Conservation (phyloP, 2,888 invertebrate species). For the Axea sp. region DNA sequence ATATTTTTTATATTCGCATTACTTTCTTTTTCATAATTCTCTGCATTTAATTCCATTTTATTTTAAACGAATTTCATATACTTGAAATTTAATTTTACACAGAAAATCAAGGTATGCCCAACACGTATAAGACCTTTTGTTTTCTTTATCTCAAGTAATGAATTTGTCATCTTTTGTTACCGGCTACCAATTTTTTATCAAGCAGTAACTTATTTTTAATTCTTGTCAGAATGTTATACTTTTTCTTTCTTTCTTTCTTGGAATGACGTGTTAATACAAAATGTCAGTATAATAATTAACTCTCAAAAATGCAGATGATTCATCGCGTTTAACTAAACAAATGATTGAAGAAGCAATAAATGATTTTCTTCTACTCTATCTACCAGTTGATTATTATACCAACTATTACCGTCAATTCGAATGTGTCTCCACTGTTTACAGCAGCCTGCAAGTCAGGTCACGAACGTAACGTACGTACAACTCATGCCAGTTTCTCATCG, state of each 20-base stretch:
- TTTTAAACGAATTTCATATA: not conserved
- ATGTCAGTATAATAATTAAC: constrained; percentile 7
- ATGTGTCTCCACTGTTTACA: constrained; percentile 44
- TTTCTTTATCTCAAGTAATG: constrained; percentile 16
- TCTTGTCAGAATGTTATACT: constrained; percentile 3
- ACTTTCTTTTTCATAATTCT: no score
- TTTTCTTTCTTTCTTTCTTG: constrained; percentile 6
- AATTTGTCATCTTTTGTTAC: constrained; percentile 33
- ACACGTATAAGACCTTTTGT: constrained; percentile 9
- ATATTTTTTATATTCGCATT: no score
- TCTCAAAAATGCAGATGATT: constrained; percentile 2
- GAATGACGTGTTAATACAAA: not conserved
- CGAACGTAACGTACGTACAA: constrained; percentile 49
- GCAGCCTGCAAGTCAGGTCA: constrained; percentile 49
- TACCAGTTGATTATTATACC: constrained; percentile 31
- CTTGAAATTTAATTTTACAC: not conserved
- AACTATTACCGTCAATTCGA: constrained; percentile 38
- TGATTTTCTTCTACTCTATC: constrained; percentile 9
- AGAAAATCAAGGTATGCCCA: not conserved
- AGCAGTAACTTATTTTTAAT: constrained; percentile 17
- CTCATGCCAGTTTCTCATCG: constrained; percentile 53
- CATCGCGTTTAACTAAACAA: not conserved
- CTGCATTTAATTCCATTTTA: not conserved
- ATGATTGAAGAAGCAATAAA: constrained; percentile 3
- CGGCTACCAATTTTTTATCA: not conserved